Percentiles rank a stretch among this genome's conserved stretches.
These are phyloP conservation scores for Dicycla oo DNA, from an alignment of 2,888 invertebrate species.

Conservation along the genomic window DNA sequence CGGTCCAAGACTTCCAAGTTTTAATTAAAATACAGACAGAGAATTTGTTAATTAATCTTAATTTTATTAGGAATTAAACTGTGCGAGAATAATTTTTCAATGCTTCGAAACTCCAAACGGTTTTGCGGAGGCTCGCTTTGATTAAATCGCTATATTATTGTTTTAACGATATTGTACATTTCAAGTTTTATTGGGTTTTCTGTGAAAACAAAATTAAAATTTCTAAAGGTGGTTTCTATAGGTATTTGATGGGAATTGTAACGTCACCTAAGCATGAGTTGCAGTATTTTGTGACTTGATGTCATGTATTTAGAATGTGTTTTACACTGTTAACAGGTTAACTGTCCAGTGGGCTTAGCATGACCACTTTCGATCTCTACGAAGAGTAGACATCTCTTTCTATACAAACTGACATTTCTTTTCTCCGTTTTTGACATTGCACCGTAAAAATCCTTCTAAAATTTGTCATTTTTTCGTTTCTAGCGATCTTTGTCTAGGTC, in stretches of 20 bases:
- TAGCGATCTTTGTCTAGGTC: no score
- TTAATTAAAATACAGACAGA: conserved; percentile 71
- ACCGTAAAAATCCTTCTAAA: no score
- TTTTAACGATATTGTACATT: conserved; percentile 19
- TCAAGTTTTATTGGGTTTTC: conserved; percentile 10
- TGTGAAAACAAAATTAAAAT: not conserved
- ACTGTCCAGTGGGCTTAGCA: no score
- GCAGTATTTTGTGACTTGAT: not conserved
- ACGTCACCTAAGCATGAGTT: not conserved
- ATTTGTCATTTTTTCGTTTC: no score
- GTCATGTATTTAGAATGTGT: not conserved
- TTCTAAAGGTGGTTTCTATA: not conserved
- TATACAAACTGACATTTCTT: no score
- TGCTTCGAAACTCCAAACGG: conserved; percentile 14
- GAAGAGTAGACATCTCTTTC: no score
- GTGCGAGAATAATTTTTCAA: conserved; percentile 34
- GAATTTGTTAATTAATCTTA: conserved; percentile 69
- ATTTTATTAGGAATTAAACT: conserved; percentile 61
- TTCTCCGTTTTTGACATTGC: no score
- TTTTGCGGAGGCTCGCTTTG: conserved; percentile 1
- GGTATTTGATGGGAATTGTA: not conserved
- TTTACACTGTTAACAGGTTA: no score
- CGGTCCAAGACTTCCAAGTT: conserved; percentile 58
- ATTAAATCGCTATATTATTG: conserved; percentile 23
- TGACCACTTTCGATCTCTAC: no score